A percentile compares a stretch with the other conserved stretches of the same genome.
Conservation (phyloP, 1,140 invertebrate genomes). For the Arctopsyche grandis region DNA sequence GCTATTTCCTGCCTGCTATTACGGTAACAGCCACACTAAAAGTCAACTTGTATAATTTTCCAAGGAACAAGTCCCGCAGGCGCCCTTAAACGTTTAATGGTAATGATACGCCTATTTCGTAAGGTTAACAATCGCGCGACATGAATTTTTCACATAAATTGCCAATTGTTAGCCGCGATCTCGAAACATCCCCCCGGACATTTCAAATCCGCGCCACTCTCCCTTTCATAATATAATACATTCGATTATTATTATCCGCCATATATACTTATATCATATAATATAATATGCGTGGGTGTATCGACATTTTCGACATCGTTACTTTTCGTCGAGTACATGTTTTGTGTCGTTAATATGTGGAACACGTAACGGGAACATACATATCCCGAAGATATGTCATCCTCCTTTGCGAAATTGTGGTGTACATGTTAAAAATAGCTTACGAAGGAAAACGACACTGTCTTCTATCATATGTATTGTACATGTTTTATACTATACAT, state of each 20-base stretch:
- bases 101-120: constrained; percentile 43
- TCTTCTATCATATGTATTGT: too few species aligned
- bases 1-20: constrained; percentile 34
- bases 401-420: too few species aligned
- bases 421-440: too few species aligned
- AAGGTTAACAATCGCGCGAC: constrained; percentile 38
- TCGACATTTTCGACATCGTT: not conserved
- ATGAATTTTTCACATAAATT: constrained; percentile 43
- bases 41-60: constrained; percentile 47
- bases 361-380: too few species aligned
- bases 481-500: too few species aligned
- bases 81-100: constrained; percentile 45
- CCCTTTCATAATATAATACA: too few species aligned
- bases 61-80: constrained; percentile 39
- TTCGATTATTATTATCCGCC: too few species aligned
- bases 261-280: not conserved
- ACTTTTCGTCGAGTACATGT: not conserved
- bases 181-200: too few species aligned
- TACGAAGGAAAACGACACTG: too few species aligned
- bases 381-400: too few species aligned
- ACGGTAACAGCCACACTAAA: constrained; percentile 40
- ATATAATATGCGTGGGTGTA: not conserved
- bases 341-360: too few species aligned
- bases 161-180: not conserved
- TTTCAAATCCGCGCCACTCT: not conserved